phyloP scores from a whole-genome alignment of 2,797 vertebrate species.

The Pagetopsis macropterus region DNA sequence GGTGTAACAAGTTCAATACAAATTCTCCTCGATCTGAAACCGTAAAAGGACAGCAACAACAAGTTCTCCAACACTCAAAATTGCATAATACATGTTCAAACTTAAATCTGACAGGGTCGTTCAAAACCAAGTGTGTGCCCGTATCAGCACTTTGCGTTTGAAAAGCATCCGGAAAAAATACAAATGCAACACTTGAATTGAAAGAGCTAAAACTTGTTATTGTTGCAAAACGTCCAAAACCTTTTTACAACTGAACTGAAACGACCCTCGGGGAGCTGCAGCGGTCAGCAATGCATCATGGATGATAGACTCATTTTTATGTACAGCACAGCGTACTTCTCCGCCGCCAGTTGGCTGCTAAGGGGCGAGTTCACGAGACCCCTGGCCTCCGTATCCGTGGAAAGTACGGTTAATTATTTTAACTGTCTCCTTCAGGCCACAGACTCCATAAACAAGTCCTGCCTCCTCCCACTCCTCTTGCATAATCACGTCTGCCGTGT shows the following conservation, averaged over 20 bases:
- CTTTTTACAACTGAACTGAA: background rate
- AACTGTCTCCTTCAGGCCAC: conserved; percentile 51
- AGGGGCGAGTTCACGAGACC: conserved; percentile 7
- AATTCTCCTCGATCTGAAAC: no score
- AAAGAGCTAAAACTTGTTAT: background rate
- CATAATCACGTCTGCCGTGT: conserved; percentile 55
- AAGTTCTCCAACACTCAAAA: background rate
- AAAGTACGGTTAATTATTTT: conserved; percentile 33
- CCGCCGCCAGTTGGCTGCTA: conserved; percentile 11
- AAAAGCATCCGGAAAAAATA: background rate
- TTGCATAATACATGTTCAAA: background rate
- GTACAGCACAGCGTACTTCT: background rate
- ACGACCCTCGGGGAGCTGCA: background rate
- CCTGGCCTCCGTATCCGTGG: conserved; percentile 16
- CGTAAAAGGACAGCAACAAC: no score
- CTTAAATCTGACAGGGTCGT: background rate
- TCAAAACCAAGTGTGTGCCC: background rate
- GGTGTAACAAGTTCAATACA: no score
- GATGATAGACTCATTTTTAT: conserved; percentile 6
- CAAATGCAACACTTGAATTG: background rate
- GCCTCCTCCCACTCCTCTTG: conserved; percentile 51
- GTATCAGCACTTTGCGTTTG: background rate
- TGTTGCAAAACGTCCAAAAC: background rate
- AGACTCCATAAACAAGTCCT: conserved; percentile 46
- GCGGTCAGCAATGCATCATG: background rate